Conservation (phyloP, 2,888 invertebrate species). For the Agrotis ipsilon region DNA sequence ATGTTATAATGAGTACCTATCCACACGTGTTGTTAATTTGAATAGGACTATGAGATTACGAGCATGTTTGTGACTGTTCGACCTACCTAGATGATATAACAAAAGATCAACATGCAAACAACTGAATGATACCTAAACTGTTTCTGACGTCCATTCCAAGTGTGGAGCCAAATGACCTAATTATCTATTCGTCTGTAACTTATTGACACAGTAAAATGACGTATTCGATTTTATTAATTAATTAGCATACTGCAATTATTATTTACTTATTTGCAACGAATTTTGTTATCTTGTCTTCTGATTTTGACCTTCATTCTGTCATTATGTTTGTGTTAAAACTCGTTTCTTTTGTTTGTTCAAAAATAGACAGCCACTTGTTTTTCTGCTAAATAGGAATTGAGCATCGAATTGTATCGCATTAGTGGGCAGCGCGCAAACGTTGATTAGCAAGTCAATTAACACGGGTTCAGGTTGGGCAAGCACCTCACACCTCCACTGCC, state of each 20-base stretch:
- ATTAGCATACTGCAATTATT: conserved; percentile 5
- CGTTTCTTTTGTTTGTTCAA: conserved; percentile 23
- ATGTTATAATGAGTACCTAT: conserved; percentile 14
- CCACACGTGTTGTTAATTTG: conserved; percentile 13
- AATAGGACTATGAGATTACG: conserved; percentile 5
- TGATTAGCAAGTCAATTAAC: conserved; percentile 81
- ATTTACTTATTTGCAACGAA: conserved; percentile 17
- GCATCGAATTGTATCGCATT: conserved; percentile 64
- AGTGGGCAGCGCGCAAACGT: conserved; percentile 66
- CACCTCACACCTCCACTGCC: conserved; percentile 62
- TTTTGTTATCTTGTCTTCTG: not conserved
- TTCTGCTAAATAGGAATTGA: conserved; percentile 55
- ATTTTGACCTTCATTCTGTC: conserved; percentile 34
- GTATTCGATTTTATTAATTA: conserved; percentile 35
- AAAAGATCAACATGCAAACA: conserved; percentile 24
- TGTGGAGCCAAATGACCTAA: conserved; percentile 40
- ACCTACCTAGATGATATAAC: conserved; percentile 24
- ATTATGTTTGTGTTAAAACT: conserved; percentile 29
- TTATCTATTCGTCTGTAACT: conserved; percentile 48
- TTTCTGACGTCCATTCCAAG: conserved; percentile 16
- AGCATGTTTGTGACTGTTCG: not conserved
- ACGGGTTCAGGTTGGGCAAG: conserved; percentile 74
- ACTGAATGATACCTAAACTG: conserved; percentile 13
- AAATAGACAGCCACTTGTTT: conserved; percentile 53
- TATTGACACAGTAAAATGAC: conserved; percentile 42